Evolutionary conservation across 2,888 invertebrate genomes (phyloP), one percentile per base, ranked within the genome.

Genomic region (Cosmorhoe ocellata): DNA sequence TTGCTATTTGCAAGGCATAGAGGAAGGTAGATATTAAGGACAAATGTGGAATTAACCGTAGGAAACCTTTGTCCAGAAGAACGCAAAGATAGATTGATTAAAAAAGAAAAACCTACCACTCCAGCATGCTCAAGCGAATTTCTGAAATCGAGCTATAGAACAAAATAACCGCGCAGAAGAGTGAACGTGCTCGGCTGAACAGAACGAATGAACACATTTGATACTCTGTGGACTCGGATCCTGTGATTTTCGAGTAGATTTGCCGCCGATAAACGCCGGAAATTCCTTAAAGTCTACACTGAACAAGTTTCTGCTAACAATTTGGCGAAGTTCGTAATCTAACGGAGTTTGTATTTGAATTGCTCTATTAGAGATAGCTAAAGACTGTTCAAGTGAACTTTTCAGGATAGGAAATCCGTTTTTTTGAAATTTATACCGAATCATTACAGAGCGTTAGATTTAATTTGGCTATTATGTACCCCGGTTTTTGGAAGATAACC

Each of bases 291-390:
- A 71, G 66, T 70, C 66, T 56, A 24, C 37, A 28, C 36, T 14
- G 60, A 22, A 45, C 50, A 71, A 72, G 67, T 71, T 72, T 56
- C 49, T 27, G 38, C 46, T 52, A 58, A 58, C 56, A 61, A 61
- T 59, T 64, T 59, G 57, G 58, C 53, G 22, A 43, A 58, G 58
- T 56, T 57, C 36, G 51, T 12, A 44, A 55, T 63, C 60, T 51
- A 54, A 48, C 32, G 53, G 59, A 68, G 63, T 67, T 67, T 64
- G 64, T 64, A 63, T 68, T 60, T 51, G 50, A 61, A 59, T 59
- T 53, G 59, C 54, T 61, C 44, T 59, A 61, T 58, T 57, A 57
- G 48, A 51, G 55, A 51, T 53, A 48, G 47, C 33, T 47, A 51
- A 56, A 28, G 28, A 44, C 30, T 28, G 36, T 43, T 43, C 10